These are phyloP conservation scores for Ferdinandea cuprea DNA, from an alignment of 2,888 invertebrate genomes.

Conservation along the genomic window DNA sequence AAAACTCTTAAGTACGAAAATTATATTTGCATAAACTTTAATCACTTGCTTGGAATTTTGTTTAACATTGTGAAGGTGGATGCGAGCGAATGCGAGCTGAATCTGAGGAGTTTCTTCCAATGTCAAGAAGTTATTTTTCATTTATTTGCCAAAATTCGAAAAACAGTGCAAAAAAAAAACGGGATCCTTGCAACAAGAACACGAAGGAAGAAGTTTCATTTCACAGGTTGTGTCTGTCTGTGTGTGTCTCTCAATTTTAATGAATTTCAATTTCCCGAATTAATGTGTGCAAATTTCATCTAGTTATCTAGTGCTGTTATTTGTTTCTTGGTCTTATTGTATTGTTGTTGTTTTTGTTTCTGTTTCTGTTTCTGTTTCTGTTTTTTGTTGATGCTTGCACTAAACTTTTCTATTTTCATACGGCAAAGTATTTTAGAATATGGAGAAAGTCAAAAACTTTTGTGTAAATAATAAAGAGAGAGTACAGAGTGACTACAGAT, in stretches of 20 bases:
- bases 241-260: slow-evolving; percentile 42
- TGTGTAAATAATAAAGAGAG: slow-evolving; percentile 15
- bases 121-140: slow-evolving; percentile 58
- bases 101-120: slow-evolving; percentile 40
- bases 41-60: slow-evolving; percentile 65
- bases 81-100: slow-evolving; percentile 11
- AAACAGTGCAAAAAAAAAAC: not conserved
- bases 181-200: slow-evolving; percentile 19
- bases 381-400: slow-evolving; percentile 16
- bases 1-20: slow-evolving; percentile 66
- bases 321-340: slow-evolving; percentile 5
- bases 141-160: slow-evolving; percentile 40
- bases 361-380: slow-evolving; percentile 1
- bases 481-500: not conserved
- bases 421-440: slow-evolving; percentile 14
- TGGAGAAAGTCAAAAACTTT: slow-evolving; percentile 31
- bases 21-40: slow-evolving; percentile 74
- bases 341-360: not conserved
- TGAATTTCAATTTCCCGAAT: slow-evolving; percentile 71
- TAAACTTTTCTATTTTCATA: slow-evolving; percentile 45
- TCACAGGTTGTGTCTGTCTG: slow-evolving; percentile 41
- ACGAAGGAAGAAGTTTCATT: slow-evolving; percentile 53
- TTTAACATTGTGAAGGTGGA: slow-evolving; percentile 23
- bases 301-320: slow-evolving; percentile 45
- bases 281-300: slow-evolving; percentile 61